Evolutionary conservation across 2,113 vertebrate species (phyloP).

Genomic region (Gallinago undulata): DNA sequence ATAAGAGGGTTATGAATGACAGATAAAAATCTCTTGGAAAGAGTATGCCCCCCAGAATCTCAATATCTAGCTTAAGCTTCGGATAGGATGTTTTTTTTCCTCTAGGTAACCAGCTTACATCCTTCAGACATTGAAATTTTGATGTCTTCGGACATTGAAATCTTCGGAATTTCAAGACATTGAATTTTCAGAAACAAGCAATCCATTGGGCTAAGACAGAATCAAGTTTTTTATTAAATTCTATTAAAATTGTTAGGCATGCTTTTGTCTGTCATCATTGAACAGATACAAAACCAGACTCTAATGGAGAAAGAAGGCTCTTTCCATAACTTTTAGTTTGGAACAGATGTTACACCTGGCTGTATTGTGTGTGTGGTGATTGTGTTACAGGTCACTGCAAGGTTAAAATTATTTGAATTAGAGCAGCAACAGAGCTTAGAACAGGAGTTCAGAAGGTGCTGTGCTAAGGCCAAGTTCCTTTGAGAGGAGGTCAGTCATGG

Average conservation of each 20-base stretch:
- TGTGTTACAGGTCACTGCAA: background rate
- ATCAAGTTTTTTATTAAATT: background rate
- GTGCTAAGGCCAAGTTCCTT: background rate
- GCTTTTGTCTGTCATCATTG: background rate
- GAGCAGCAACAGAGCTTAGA: background rate
- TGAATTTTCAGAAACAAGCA: background rate
- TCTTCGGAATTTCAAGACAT: too few relatives aligned
- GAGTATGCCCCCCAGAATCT: background rate
- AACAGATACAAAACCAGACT: background rate
- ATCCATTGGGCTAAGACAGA: background rate
- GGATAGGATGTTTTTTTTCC: background rate
- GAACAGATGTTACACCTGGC: background rate
- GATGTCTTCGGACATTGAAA: background rate
- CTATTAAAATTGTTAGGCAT: background rate
- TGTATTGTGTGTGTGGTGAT: rapidly evolving
- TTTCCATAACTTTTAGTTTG: background rate
- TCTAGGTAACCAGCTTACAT: background rate
- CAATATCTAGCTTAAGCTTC: background rate
- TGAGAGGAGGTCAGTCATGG: background rate
- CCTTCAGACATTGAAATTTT: background rate
- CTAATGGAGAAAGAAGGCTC: background rate
- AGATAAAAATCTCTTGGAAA: background rate
- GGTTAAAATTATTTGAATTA: background rate
- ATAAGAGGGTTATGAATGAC: background rate
- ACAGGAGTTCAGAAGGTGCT: background rate